Evolutionary conservation across 2,113 vertebrate genomes (phyloP).

Genomic region (Felis chaus): DNA sequence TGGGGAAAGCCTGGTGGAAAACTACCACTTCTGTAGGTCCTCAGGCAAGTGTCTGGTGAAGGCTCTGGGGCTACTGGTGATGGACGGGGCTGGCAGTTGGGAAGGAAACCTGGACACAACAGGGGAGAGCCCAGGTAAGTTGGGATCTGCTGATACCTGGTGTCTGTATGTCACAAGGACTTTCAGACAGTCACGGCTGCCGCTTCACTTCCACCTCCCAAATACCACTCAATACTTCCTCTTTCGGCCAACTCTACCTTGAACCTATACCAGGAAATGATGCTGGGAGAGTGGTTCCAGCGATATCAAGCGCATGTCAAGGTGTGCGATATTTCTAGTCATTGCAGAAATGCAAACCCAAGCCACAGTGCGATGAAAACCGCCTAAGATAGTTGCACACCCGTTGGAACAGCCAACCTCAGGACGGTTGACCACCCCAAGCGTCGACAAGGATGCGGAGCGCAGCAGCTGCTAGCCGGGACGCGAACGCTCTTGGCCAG

Average conservation of each 20-base stretch:
- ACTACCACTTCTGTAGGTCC: not conserved
- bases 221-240: not conserved
- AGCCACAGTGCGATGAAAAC: not conserved
- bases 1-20: not conserved
- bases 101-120: not conserved
- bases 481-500: not conserved
- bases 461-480: not conserved
- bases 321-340: not conserved
- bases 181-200: not conserved
- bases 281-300: not conserved
- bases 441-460: not conserved
- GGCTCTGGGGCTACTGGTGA: not conserved
- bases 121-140: no score
- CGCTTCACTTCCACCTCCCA: not conserved
- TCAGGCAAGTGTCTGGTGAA: not conserved
- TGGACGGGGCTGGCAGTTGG: not conserved
- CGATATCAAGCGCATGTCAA: not conserved
- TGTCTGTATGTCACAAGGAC: not conserved
- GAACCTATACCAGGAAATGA: not conserved
- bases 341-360: not conserved
- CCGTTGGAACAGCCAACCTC: not conserved
- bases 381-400: not conserved
- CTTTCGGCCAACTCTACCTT: not conserved
- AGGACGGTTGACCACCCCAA: not conserved
- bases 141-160: not conserved